phyloP scores from a whole-genome alignment of 2,113 vertebrate species.

The Hyla sarda region DNA sequence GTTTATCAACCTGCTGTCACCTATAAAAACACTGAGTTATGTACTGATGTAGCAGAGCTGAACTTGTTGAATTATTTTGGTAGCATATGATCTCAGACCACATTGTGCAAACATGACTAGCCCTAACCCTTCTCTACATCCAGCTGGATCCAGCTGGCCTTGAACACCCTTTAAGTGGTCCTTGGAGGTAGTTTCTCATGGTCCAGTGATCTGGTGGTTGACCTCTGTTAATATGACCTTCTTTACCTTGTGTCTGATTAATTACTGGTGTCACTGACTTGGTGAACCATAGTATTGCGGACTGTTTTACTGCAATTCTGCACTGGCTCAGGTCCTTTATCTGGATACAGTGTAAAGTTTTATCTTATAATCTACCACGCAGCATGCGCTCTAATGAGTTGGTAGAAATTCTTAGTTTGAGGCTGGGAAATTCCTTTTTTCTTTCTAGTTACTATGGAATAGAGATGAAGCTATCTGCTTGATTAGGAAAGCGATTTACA shows the following conservation, averaged over 20 bases:
- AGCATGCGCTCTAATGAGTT: background rate
- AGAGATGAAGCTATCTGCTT: background rate
- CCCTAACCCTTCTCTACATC: background rate
- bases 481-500: background rate
- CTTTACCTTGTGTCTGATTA: slow-evolving; percentile 43
- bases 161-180: background rate
- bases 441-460: background rate
- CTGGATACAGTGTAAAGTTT: background rate
- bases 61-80: too few relatives aligned
- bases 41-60: too few relatives aligned
- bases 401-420: background rate
- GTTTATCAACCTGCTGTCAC: too few relatives aligned
- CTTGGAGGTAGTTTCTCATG: background rate
- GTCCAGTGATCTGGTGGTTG: slow-evolving; percentile 1
- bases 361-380: background rate
- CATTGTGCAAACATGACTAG: background rate
- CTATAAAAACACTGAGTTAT: too few relatives aligned
- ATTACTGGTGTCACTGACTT: slow-evolving; percentile 36
- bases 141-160: background rate
- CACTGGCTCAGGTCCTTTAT: background rate
- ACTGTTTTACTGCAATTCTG: background rate
- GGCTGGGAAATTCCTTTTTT: background rate
- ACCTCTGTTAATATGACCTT: slow-evolving; percentile 44
- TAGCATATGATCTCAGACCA: background rate
- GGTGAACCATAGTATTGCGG: slow-evolving; percentile 1